Base-by-base conservation (phyloP, 1,140 invertebrate genomes). In the Drosophila grimshawi region DNA sequence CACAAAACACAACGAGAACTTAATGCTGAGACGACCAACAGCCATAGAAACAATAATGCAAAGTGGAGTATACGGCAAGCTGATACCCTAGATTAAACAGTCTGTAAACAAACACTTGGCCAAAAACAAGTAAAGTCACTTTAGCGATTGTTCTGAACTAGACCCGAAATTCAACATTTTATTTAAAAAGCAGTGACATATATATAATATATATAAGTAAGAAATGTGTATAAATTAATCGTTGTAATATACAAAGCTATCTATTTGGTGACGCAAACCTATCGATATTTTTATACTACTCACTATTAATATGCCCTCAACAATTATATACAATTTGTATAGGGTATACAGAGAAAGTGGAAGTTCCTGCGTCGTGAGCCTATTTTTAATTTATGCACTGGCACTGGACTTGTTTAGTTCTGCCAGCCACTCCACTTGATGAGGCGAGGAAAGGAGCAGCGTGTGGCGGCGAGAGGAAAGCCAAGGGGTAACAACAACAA, bases 361-460 rank as follows among this genome's bases (percentile, higher is more conserved):
- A 35, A 19, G 39, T 4, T 10, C 51, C 68, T 37, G 53, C 56
- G 66, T 76, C 46, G 61, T 70, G 73, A 49, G 80, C 72, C 82
- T 70, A 86, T 88, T 86, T 86, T 72, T 86, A 86, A 86, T 86
- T 86, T 86, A 86, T 86, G 76, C 82, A 83, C 76, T 67, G 62
- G 49, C 64, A 61, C 83, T 79, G 83, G 76, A 86, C 79, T 86
- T 85, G 80, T 83, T 80, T 79, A 81, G 76, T 55, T 33, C 46
- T 59, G 41, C 48, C 72, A 59, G 79, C 74, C 57, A 69, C 73
- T 59, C 51, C 51, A 57, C 52, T 56, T 32, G 51, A 61, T 41
- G 55, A 32, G 52, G 59, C 59, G 27, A 56, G 45, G 6, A 10
- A 32, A 10, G 33, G 51, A 41, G 11, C 3, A 35, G 29, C 19